These are phyloP conservation scores for Hippocampus kuda DNA, from an alignment of 2,797 vertebrate species.

Conservation along the genomic window DNA sequence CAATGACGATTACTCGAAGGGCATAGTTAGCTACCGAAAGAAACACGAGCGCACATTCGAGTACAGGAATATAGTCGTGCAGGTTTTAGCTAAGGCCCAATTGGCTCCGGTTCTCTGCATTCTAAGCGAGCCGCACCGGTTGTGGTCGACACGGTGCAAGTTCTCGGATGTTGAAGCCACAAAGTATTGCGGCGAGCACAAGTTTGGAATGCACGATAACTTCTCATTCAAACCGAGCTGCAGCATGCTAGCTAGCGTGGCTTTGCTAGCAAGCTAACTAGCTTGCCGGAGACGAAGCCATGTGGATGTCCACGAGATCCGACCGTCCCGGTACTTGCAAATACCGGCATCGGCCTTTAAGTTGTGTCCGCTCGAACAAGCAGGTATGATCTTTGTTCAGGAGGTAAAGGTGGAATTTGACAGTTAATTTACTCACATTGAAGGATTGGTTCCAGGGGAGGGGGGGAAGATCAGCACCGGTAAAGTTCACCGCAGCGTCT, in stretches of 20 bases:
- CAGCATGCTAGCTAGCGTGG: conserved; percentile 30
- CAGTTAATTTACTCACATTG: conserved; percentile 45
- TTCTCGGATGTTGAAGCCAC: no score
- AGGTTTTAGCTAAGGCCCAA: not conserved
- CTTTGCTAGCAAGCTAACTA: conserved; percentile 41
- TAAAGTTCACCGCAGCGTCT: conserved; percentile 60
- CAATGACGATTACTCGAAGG: not conserved
- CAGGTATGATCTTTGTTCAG: not conserved
- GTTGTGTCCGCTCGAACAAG: not conserved
- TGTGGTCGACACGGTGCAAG: not conserved
- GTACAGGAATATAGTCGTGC: not conserved
- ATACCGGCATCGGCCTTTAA: not conserved
- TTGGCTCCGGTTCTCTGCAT: not conserved
- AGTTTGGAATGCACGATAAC: not conserved
- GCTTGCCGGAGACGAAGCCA: conserved; percentile 25
- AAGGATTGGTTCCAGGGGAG: conserved; percentile 28
- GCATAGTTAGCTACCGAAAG: not conserved
- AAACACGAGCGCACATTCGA: not conserved
- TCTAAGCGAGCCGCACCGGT: not conserved
- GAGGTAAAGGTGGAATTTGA: not conserved
- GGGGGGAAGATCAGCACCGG: conserved; percentile 43
- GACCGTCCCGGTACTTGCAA: not conserved
- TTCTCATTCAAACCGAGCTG: conserved; percentile 18
- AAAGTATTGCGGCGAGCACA: not conserved
- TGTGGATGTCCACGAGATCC: conserved; percentile 50